phyloP scores from a whole-genome alignment of 2,797 vertebrate species.

The Lagodon rhomboides region DNA sequence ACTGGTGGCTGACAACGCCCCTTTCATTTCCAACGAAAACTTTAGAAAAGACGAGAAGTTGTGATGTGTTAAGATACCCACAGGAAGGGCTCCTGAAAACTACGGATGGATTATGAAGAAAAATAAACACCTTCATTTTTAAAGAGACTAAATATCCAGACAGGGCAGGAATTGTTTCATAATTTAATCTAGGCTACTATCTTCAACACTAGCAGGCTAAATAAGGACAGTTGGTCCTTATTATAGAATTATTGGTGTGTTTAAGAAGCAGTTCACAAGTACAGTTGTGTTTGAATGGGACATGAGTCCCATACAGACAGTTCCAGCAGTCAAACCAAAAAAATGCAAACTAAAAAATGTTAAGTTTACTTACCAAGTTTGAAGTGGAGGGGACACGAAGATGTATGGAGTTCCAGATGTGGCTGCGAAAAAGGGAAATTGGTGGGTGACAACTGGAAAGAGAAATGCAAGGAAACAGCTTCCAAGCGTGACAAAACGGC shows the following conservation, averaged over 20 bases:
- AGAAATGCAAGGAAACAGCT: conserved; percentile 29
- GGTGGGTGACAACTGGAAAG: not conserved
- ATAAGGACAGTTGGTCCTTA: too few relatives aligned
- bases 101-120: not conserved
- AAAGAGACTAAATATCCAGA: not conserved
- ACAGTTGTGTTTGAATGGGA: not conserved
- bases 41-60: conserved; percentile 40
- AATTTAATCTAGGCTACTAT: not conserved
- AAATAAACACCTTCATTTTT: not conserved
- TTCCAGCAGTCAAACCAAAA: conserved; percentile 26
- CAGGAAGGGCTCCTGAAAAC: not conserved
- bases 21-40: conserved; percentile 67
- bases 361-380: conserved; percentile 70
- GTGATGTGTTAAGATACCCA: conserved; percentile 50
- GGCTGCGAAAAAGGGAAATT: not conserved
- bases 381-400: not conserved
- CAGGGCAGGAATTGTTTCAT: not conserved
- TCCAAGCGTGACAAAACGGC: conserved; percentile 48
- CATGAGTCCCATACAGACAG: not conserved
- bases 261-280: not conserved
- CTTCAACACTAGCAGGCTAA: not conserved
- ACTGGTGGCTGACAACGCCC: conserved; percentile 73
- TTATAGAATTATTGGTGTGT: not conserved
- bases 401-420: conserved; percentile 43
- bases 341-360: conserved; percentile 31